Conservation (phyloP, 2,113 vertebrate species). For the Micromys minutus region DNA sequence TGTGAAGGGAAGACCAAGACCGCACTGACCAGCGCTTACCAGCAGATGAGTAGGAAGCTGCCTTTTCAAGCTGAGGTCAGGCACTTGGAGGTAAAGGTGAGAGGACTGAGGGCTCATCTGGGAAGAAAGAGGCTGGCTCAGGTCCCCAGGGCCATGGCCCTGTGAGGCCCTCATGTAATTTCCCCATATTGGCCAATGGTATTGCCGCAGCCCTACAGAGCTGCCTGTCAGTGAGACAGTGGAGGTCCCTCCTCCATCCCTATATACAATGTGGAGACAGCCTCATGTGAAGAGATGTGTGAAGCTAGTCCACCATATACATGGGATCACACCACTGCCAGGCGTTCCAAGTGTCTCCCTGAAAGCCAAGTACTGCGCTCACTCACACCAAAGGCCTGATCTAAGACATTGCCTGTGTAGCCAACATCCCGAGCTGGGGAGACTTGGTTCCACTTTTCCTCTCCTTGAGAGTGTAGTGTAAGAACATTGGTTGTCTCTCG, state of each 20-base stretch:
- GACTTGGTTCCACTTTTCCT: background rate
- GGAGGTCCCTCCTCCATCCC: background rate
- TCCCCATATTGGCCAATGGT: background rate
- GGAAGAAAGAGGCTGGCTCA: too few relatives aligned
- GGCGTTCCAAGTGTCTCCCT: too few relatives aligned
- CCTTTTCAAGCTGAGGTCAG: background rate
- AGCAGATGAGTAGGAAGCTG: conserved; percentile 55
- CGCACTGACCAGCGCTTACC: fast-evolving
- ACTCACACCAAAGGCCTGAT: background rate
- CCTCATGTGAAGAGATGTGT: too few relatives aligned
- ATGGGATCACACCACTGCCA: background rate
- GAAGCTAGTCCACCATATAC: background rate
- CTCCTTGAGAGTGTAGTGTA: too few relatives aligned
- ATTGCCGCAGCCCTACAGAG: background rate
- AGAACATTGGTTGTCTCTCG: background rate
- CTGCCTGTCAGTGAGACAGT: background rate
- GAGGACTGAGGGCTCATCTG: too few relatives aligned
- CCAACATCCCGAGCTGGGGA: background rate
- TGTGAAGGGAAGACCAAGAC: background rate
- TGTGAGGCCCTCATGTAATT: background rate
- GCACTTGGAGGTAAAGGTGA: background rate
- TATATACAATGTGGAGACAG: background rate
- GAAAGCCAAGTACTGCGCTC: fast-evolving
- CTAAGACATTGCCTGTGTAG: fast-evolving
- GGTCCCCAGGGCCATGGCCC: background rate